A percentile compares a stretch with the other conserved stretches of the same genome.
Conservation (phyloP, 2,113 vertebrate genomes). For the Cephalophus harveyi region DNA sequence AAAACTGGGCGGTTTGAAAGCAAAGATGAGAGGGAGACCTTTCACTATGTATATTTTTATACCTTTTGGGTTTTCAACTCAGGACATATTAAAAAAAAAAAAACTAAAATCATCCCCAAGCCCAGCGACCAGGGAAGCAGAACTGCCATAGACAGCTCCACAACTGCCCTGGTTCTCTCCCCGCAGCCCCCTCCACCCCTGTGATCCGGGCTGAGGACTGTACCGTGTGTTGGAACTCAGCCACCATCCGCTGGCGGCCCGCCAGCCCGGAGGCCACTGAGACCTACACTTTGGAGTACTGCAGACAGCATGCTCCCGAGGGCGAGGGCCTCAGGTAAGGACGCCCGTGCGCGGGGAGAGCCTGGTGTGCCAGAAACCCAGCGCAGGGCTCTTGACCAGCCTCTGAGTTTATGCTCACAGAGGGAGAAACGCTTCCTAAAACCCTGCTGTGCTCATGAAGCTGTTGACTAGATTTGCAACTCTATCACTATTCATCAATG, state of each 20-base stretch:
- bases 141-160: neutral
- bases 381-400: neutral
- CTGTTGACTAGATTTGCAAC: neutral
- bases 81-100: neutral
- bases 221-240: slow-evolving; percentile 90
- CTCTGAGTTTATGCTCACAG: slow-evolving; percentile 12
- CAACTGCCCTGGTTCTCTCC: slow-evolving; percentile 40
- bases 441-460: slow-evolving; percentile 28
- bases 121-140: neutral
- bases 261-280: slow-evolving; percentile 66
- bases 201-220: slow-evolving; percentile 87
- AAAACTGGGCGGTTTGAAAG: neutral
- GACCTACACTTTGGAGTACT: slow-evolving; percentile 93
- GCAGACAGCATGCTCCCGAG: slow-evolving; percentile 91
- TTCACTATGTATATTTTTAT: neutral
- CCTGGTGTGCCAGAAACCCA: neutral
- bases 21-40: neutral
- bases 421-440: slow-evolving; percentile 21
- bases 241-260: slow-evolving; percentile 88
- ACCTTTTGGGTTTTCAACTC: slow-evolving; percentile 13
- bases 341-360: neutral
- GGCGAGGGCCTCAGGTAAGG: slow-evolving; percentile 96
- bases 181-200: slow-evolving; percentile 89
- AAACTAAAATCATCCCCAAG: neutral
- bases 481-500: slow-evolving; percentile 4